Evolutionary conservation across 1,140 invertebrate genomes (phyloP), one percentile per base, ranked within the genome.

Genomic region (Hylyphantes graminicola): DNA sequence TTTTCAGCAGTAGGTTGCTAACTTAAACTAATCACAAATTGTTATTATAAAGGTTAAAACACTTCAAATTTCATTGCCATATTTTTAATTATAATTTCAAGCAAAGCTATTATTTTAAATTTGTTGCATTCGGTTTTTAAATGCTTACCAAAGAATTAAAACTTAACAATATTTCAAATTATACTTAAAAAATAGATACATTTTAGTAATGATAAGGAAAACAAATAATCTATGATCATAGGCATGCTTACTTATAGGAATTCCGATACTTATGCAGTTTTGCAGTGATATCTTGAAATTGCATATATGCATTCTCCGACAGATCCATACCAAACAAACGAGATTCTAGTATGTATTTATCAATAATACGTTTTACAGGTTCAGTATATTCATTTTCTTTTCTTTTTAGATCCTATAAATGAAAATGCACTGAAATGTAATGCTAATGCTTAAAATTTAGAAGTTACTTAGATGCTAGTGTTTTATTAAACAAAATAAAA

Each of bases 281-380:
- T n/a, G 68, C 13, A 35, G 87, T 50, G 12, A 84, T 73, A 15
- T 87, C 86, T 48, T 89, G 87, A 59, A 89, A 88, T 12, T 86
- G 77, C 19, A 87, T 88, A 83, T 88, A 88, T 0, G 91, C 87
- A 54, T 88, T 87, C 53, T 89, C 88, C 9, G 87, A 86, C 5
- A 94, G 86, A 2, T 92, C 91, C 15, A 96, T 89, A 0, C 96
- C 96, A 90, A 95, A 95, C 8, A 96, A 90, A 88, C 92, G 93
- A 35, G 93, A 95, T 91, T 97, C 96, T 5, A 96, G 88, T 65
- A 94, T 87, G 90, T 94, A 96, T 89, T 96, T 96, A 63, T 93
- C 90, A 17, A 96, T 88, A 51, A 97, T 88, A 86, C 94, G 91
- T 70, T 91, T 91, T 89, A 96, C 92, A 89, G 93, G 93, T 85